Base-by-base conservation (phyloP, 1,140 invertebrate species). In the Phymorhynchus buccinoides region DNA sequence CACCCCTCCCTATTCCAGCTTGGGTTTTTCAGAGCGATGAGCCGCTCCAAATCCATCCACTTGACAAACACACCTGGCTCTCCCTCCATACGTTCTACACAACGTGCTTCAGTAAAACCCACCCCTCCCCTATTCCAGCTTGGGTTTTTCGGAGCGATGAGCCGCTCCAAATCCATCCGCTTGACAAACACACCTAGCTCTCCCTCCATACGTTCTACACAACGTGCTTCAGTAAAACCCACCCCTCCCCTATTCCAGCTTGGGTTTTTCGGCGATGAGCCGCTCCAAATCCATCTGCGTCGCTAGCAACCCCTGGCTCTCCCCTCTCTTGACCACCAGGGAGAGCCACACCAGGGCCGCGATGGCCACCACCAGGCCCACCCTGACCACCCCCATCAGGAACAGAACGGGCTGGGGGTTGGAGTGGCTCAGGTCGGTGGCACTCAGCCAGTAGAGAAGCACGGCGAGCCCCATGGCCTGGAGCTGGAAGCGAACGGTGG, bases 261-360 rank as follows among this genome's bases (percentile, higher is more conserved):
- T 62, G 44, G 44, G 6, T 9, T 35, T 62, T 0, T 66, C 22
- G 6, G 18, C 6, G n/a, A 83, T 14, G 3, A 81, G 56, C 52
- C 62, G 14, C 9, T 71, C 81, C 3, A 83, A 41, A n/a, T 83
- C 66, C 39, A 56, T 14, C 41, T 41, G 30, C 27, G 81, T 71
- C 27, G 81, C 81, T 37, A 71, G n/a, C 37, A 83, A 39, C 9
- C 62, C 81, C 35, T 83, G 56, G 3, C 30, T 39, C 62, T 83
- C 81, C 3, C 37, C 35, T 16, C 41, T n/a, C 62, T 83, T 83
- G 35, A 83, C 81, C 56, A 83, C 81, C 81, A 83, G 16, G 1
- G 62, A 39, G 37, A 83, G 44, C 81, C 81, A 83, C 56, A 83
- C 81, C 56, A 83, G 37, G 3, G 81, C 81, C 22, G 81, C 81